These are phyloP conservation scores for Melanostigma gelatinosum DNA, from an alignment of 2,113 vertebrate genomes.

Conservation along the genomic window DNA sequence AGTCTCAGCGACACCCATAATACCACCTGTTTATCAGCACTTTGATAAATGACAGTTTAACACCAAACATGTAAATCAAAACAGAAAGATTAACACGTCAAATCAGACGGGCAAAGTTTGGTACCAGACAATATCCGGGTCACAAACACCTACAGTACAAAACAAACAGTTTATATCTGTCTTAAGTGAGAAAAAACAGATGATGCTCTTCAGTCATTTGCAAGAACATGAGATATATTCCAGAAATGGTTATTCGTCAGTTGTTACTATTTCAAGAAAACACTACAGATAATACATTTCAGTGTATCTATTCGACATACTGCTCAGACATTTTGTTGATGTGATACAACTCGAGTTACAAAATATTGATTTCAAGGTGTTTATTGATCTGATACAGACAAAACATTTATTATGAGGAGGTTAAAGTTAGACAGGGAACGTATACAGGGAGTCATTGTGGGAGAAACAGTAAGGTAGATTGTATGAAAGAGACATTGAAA, in stretches of 20 bases:
- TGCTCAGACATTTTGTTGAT: background rate
- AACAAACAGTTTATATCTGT: background rate
- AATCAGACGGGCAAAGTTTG: conserved; percentile 30
- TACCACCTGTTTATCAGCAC: conserved; percentile 52
- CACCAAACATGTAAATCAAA: conserved; percentile 51
- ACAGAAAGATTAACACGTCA: conserved; percentile 43
- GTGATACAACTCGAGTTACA: background rate
- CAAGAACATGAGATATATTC: background rate
- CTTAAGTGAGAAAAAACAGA: background rate
- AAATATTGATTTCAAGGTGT: background rate
- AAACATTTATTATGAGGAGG: background rate
- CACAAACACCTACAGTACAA: conserved; percentile 9
- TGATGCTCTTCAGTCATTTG: background rate
- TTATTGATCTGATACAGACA: background rate
- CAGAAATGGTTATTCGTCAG: background rate
- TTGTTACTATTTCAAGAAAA: background rate
- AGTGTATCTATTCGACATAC: background rate
- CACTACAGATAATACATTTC: background rate
- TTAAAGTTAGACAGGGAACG: too few species aligned
- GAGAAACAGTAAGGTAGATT: background rate
- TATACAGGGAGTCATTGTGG: background rate
- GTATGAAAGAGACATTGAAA: background rate
- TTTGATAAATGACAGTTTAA: conserved; percentile 52
- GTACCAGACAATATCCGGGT: background rate
- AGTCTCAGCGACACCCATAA: conserved; percentile 46